Percentiles rank a stretch among this genome's conserved stretches.
Evolutionary conservation across 2,797 vertebrate species (phyloP).

Genomic region (Lophius americanus): DNA sequence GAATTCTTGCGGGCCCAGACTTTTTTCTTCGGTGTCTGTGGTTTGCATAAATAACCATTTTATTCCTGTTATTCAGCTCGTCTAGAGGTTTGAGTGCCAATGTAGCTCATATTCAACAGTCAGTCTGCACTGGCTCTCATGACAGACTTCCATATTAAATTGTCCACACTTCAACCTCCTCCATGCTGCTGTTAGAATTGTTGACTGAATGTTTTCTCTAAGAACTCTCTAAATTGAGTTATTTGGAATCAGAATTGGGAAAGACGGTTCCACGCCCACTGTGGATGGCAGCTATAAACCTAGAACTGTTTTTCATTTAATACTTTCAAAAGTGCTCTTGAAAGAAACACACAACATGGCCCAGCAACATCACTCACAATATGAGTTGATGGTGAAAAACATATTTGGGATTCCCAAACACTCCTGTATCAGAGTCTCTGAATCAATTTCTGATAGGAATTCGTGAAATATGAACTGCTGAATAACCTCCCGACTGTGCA

Average conservation of each 20-base stretch:
- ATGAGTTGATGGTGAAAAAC: background rate
- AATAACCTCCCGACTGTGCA: slow-evolving; percentile 9
- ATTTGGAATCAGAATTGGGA: background rate
- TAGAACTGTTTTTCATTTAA: background rate
- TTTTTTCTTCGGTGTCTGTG: slow-evolving; percentile 1
- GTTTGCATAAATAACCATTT: background rate
- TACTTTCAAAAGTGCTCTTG: background rate
- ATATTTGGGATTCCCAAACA: background rate
- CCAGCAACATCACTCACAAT: background rate
- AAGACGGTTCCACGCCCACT: background rate
- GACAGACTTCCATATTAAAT: background rate
- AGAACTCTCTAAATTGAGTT: slow-evolving; percentile 1
- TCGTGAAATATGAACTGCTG: background rate
- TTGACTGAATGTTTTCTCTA: background rate
- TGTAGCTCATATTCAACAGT: background rate
- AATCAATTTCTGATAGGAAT: background rate
- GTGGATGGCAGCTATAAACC: background rate
- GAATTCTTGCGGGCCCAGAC: background rate
- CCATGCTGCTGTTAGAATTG: background rate
- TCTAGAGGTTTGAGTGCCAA: slow-evolving; percentile 2
- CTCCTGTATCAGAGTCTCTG: background rate
- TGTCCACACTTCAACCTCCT: background rate
- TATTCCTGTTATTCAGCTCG: slow-evolving; percentile 3
- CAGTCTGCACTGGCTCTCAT: background rate
- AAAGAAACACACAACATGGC: background rate